phyloP scores from a whole-genome alignment of 1,140 invertebrate genomes.

The Homalodisca vitripennis region DNA sequence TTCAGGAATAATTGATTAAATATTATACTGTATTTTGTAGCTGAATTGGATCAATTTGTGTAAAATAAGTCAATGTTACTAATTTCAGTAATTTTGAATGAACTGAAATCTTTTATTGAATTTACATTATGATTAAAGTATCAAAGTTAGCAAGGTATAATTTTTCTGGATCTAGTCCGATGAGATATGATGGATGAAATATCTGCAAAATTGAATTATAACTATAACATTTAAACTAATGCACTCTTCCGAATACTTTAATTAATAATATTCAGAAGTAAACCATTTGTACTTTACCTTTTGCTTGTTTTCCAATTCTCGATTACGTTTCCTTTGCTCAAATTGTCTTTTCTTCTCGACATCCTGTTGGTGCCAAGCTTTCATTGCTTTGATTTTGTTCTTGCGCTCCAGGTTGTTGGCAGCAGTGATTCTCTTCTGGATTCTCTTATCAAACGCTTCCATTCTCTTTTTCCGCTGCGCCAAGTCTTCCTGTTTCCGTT shows the following conservation, averaged over 20 bases:
- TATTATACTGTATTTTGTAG: too few relatives aligned
- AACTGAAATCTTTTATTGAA: too few relatives aligned
- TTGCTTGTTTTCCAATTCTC: conserved; percentile 7
- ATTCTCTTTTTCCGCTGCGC: neutral
- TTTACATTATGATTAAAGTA: too few relatives aligned
- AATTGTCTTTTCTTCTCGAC: conserved; percentile 4
- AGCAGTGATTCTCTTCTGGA: neutral
- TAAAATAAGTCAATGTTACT: too few relatives aligned
- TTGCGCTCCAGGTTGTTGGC: neutral
- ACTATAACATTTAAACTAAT: too few relatives aligned
- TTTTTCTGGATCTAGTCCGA: too few relatives aligned
- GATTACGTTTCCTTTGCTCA: neutral
- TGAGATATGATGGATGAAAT: too few relatives aligned
- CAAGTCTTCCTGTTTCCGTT: neutral
- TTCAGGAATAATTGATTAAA: too few relatives aligned
- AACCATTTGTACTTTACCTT: neutral
- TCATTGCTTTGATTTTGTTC: conserved; percentile 15
- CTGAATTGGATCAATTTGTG: too few relatives aligned
- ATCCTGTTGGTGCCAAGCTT: neutral
- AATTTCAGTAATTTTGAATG: too few relatives aligned
- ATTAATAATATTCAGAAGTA: neutral
- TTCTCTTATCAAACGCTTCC: conserved; percentile 5
- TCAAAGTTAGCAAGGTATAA: too few relatives aligned
- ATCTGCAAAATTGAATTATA: too few relatives aligned
- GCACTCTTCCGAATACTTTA: neutral